Base-by-base conservation (phyloP, 2,797 vertebrate genomes). In the Scolopax bukidnonensis region DNA sequence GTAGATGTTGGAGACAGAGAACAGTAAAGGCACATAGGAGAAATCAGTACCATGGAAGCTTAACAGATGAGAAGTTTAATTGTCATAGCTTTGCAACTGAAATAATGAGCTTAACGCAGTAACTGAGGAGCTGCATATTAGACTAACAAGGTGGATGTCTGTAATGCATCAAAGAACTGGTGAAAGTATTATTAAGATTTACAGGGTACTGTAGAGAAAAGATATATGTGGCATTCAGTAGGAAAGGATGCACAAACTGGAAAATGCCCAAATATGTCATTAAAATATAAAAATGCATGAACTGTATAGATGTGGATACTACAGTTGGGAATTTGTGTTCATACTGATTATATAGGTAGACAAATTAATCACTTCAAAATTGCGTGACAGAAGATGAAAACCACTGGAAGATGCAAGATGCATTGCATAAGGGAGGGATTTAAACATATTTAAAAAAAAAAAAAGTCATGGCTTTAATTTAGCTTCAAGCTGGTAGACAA, bases 11-110 rank as follows among this genome's bases (percentile, higher is more conserved):
- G 21, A 33, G 33, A 60, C 10, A 64, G 38, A 74, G 7, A 41
- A 74, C 25, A 70, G 51, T 24, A 54, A 68, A 90, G 16, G 11
- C 43, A 80, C 24, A 32, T 1, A 40, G 43, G n/a, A 91, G 48
- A 83, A 90, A 53, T 59, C 57, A 78, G 8, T 36, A 40, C 45
- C 24, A 25, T 38, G 56, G 48, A 77, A 84, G 24, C 25, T 71
- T 79, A 88, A 60, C 40, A 78, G 57, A 88, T 71, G 69, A 93
- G 57, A 84, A 60, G 23, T 89, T 88, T 94, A 93, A 96, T 84
- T 93, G 61, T 81, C 41, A 32, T 68, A 93, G 57, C 53, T 78
- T 25, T 75, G 50, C 53, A 75, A 43, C 45, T 80, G 73, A 88
- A 95, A 87, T 90, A 91, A 93, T 57, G 86, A 88, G 61, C 45